These are phyloP conservation scores for Drosophila cyrtoloma DNA, from an alignment of 2,888 invertebrate genomes.

Conservation along the genomic window DNA sequence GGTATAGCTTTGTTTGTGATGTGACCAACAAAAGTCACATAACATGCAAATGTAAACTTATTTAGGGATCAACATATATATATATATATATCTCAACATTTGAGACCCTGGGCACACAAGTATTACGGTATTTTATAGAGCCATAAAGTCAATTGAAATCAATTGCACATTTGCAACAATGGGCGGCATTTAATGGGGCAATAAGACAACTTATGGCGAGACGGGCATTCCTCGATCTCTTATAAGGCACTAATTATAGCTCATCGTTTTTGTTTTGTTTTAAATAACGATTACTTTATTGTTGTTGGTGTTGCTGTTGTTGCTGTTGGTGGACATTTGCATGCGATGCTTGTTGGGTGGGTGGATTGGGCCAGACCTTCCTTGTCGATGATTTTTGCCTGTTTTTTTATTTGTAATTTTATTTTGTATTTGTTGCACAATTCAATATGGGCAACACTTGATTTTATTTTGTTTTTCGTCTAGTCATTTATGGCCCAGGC, in stretches of 20 bases:
- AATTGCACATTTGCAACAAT: conserved; percentile 26
- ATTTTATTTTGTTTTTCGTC: conserved; percentile 3
- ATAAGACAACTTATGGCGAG: conserved; percentile 37
- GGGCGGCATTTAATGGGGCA: conserved; percentile 33
- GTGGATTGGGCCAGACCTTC: conserved; percentile 47
- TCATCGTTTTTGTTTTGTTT: conserved; percentile 9
- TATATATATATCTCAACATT: neutral
- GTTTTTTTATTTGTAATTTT: conserved; percentile 7
- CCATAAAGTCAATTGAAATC: conserved; percentile 36
- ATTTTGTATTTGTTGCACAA: conserved; percentile 20
- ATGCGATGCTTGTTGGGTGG: conserved; percentile 24
- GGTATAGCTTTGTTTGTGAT: neutral
- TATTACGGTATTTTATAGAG: conserved; percentile 14
- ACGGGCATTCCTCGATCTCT: conserved; percentile 23
- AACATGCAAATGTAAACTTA: neutral
- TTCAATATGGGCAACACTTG: conserved; percentile 59
- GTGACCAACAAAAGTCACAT: neutral
- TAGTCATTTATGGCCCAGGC: conserved; percentile 68
- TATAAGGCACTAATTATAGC: conserved; percentile 45
- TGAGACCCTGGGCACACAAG: conserved; percentile 12
- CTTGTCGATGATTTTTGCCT: conserved; percentile 51
- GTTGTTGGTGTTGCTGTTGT: conserved; percentile 7
- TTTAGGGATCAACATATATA: neutral
- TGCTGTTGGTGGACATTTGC: conserved; percentile 43
- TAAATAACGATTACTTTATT: conserved; percentile 45